Conservation (phyloP, 1,140 invertebrate species). For the Microplitis demolitor region DNA sequence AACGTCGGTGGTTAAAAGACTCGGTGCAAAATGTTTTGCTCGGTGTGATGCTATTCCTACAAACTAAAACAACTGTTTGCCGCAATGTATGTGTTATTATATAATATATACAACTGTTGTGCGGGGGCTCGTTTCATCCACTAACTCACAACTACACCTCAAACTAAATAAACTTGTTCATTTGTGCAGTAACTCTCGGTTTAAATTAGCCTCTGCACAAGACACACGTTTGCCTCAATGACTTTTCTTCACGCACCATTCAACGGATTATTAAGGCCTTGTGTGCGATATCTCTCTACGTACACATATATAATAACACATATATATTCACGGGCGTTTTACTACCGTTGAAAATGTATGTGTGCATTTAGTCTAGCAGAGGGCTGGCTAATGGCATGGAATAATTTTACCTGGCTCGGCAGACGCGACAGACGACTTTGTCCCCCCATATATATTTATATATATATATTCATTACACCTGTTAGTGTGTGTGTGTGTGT, state of each 20-base stretch:
- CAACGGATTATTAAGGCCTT: background rate
- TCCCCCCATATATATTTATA: background rate
- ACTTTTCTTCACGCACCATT: background rate
- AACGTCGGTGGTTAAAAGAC: constrained; percentile 18
- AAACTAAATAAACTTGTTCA: constrained; percentile 3
- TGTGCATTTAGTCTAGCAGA: background rate
- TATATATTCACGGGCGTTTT: too few relatives aligned
- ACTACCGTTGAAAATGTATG: background rate
- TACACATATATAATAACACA: too few relatives aligned
- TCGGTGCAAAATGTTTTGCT: too few relatives aligned
- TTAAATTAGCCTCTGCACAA: background rate
- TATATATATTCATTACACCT: background rate
- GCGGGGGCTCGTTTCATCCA: background rate
- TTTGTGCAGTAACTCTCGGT: background rate
- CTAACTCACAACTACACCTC: background rate
- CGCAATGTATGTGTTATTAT: too few relatives aligned
- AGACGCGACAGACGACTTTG: constrained; percentile 15
- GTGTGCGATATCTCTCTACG: too few relatives aligned
- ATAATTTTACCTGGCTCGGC: constrained; percentile 39
- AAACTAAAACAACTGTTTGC: too few relatives aligned
- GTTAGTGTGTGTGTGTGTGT: background rate
- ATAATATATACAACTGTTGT: too few relatives aligned
- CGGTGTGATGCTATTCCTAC: too few relatives aligned
- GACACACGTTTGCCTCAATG: background rate
- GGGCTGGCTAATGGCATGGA: constrained; percentile 45